A percentile compares a stretch with the other conserved stretches of the same genome.
These are phyloP conservation scores for Pheosia gnoma DNA, from an alignment of 2,888 invertebrate genomes.

Conservation along the genomic window DNA sequence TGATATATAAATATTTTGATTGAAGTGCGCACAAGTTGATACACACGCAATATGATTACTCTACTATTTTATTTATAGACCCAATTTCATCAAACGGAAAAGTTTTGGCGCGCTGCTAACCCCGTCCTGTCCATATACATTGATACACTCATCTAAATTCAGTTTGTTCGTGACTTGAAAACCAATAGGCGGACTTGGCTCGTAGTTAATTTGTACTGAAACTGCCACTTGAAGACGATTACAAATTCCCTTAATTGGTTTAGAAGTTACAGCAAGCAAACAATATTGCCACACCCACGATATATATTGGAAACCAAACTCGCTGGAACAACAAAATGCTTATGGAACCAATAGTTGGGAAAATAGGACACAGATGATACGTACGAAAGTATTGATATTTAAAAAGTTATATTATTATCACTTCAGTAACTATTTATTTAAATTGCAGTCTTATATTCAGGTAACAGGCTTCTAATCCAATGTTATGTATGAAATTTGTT, in stretches of 20 bases:
- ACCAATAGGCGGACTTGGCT: constrained; percentile 55
- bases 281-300: constrained; percentile 48
- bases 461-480: too few species aligned
- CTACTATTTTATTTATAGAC: constrained; percentile 40
- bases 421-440: too few species aligned
- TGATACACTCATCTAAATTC: constrained; percentile 77
- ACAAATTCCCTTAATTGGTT: constrained; percentile 62
- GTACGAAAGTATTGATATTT: constrained; percentile 23
- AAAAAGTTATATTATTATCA: constrained; percentile 19
- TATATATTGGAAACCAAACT: constrained; percentile 40
- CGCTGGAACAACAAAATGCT: constrained; percentile 16
- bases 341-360: constrained; percentile 19
- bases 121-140: constrained; percentile 59
- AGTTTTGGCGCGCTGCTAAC: constrained; percentile 49
- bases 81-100: constrained; percentile 58
- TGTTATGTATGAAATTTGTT: too few species aligned
- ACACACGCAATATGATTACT: constrained; percentile 35
- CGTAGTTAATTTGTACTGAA: constrained; percentile 67
- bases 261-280: constrained; percentile 55
- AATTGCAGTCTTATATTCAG: too few species aligned
- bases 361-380: constrained; percentile 30
- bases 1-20: constrained; percentile 25
- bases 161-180: constrained; percentile 70
- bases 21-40: constrained; percentile 28
- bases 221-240: constrained; percentile 64